Evolutionary conservation across 2,797 vertebrate species (phyloP).

Genomic region (Gymnocypris eckloni): DNA sequence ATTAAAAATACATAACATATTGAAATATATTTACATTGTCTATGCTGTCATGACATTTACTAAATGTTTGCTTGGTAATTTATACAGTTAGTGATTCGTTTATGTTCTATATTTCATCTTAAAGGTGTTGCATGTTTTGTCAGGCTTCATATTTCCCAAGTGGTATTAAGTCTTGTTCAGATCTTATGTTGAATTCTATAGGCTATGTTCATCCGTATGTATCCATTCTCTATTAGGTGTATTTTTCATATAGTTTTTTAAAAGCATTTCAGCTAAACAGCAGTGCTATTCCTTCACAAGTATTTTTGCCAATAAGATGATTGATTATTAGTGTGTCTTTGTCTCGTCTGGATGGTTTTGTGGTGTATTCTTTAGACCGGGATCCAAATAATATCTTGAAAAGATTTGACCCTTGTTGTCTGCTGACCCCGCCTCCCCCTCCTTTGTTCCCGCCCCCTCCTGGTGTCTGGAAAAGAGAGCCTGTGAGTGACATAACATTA

Average conservation of each 20-base stretch:
- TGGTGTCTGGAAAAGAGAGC: slow-evolving; percentile 35
- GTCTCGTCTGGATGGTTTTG: background rate
- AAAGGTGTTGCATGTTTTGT: background rate
- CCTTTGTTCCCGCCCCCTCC: slow-evolving; percentile 58
- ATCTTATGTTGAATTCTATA: background rate
- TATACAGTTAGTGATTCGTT: background rate
- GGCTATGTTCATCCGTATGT: background rate
- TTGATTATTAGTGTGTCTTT: background rate
- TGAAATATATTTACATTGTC: background rate
- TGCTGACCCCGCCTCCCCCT: slow-evolving; percentile 54
- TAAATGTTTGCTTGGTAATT: background rate
- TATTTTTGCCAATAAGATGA: background rate
- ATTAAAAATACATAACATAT: background rate
- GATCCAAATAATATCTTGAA: slow-evolving; percentile 34
- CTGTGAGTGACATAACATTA: slow-evolving; percentile 37
- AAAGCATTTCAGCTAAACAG: background rate
- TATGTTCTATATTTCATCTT: background rate
- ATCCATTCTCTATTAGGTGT: background rate
- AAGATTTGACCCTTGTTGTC: slow-evolving; percentile 58
- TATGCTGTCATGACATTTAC: background rate
- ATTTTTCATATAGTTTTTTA: background rate
- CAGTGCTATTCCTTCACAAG: background rate
- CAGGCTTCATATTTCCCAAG: background rate
- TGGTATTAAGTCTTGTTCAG: background rate
- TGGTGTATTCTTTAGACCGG: slow-evolving; percentile 1